Evolutionary conservation across 2,113 vertebrate genomes (phyloP).

Genomic region (Numida meleagris): DNA sequence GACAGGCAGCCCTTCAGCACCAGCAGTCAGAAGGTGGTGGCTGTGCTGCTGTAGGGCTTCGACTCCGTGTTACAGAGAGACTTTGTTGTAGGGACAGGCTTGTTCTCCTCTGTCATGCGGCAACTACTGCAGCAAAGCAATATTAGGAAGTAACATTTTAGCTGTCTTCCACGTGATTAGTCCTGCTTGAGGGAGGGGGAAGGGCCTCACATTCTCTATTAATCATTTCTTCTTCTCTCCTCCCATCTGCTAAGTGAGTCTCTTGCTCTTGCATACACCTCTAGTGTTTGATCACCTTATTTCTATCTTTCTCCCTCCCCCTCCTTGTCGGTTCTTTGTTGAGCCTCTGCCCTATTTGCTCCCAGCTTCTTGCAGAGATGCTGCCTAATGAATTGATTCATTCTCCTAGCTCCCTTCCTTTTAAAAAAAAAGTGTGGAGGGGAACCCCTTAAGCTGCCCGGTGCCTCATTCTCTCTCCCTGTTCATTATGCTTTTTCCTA

Average conservation of each 20-base stretch:
- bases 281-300: slow-evolving; percentile 29
- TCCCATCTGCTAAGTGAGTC: slow-evolving; percentile 59
- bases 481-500: not conserved
- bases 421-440: not conserved
- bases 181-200: slow-evolving; percentile 46
- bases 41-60: not conserved
- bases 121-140: slow-evolving; percentile 5
- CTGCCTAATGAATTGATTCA: not conserved
- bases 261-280: not conserved
- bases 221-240: slow-evolving; percentile 66
- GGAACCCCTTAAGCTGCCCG: not conserved
- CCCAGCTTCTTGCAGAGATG: not conserved
- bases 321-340: not conserved
- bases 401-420: not conserved
- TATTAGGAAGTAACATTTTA: slow-evolving; percentile 64
- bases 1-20: not conserved
- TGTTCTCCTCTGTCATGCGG: not conserved
- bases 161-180: slow-evolving; percentile 59
- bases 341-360: not conserved
- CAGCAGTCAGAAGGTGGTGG: not conserved
- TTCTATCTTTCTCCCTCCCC: not conserved
- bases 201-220: slow-evolving; percentile 52
- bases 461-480: not conserved
- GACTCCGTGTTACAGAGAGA: not conserved
- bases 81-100: not conserved